Evolutionary conservation across 2,888 invertebrate genomes (phyloP).

Genomic region (Drosophila buzzatii): DNA sequence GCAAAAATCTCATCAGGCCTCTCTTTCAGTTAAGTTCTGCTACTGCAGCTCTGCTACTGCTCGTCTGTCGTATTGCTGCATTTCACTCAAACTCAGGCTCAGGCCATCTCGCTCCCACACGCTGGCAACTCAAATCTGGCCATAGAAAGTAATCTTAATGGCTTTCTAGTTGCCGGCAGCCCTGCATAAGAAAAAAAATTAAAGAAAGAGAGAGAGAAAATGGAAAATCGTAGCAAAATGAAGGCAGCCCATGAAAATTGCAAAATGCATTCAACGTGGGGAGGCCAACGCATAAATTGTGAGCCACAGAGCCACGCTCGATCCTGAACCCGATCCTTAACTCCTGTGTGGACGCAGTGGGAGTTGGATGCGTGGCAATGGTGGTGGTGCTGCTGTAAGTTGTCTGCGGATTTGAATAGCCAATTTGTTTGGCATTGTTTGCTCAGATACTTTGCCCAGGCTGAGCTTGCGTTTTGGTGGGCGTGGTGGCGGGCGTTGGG

Average conservation of each 20-base stretch:
- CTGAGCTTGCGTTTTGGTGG: not conserved
- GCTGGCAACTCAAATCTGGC: slow-evolving; percentile 58
- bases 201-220: not conserved
- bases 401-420: slow-evolving; percentile 82
- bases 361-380: not conserved
- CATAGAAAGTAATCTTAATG: slow-evolving; percentile 82
- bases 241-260: slow-evolving; percentile 75
- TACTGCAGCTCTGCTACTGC: not conserved
- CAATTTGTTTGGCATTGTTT: slow-evolving; percentile 82
- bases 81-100: slow-evolving; percentile 6
- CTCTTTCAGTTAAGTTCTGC: slow-evolving; percentile 19
- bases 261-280: slow-evolving; percentile 77
- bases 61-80: slow-evolving; percentile 3
- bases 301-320: slow-evolving; percentile 28
- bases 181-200: slow-evolving; percentile 19
- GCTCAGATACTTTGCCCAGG: slow-evolving; percentile 64
- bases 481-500: not conserved
- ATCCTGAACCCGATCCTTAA: slow-evolving; percentile 23
- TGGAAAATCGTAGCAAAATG: slow-evolving; percentile 20
- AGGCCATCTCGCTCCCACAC: not conserved
- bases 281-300: slow-evolving; percentile 76
- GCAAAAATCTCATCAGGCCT: slow-evolving; percentile 54
- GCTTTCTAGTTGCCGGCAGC: slow-evolving; percentile 64
- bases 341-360: slow-evolving; percentile 15
- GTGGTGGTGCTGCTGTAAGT: slow-evolving; percentile 29